Percentiles rank a stretch among this genome's conserved stretches.
These are phyloP conservation scores for Prunella strophiata DNA, from an alignment of 2,797 vertebrate species.

Conservation along the genomic window DNA sequence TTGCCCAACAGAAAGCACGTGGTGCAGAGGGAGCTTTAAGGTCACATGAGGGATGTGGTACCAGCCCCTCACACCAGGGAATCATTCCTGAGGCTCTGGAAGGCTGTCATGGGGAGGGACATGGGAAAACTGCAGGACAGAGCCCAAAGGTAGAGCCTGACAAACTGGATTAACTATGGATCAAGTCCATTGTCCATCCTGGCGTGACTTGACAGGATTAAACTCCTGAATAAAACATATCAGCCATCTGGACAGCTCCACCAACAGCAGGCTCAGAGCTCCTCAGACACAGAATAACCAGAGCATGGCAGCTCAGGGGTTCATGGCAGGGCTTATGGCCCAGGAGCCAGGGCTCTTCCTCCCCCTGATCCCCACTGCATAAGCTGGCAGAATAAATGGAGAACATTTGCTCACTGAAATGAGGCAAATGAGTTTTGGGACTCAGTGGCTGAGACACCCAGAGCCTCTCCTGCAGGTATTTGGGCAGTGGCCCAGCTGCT, in stretches of 20 bases:
- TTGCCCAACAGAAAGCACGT: rapidly evolving
- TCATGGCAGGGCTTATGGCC: background rate
- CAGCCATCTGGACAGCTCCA: slow-evolving; percentile 23
- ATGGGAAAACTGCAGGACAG: background rate
- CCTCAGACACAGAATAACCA: rapidly evolving
- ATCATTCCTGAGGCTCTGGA: rapidly evolving
- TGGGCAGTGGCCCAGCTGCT: background rate
- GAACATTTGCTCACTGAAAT: background rate
- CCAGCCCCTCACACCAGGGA: background rate
- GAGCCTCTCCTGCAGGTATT: background rate
- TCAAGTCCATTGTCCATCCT: background rate
- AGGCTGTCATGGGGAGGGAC: background rate
- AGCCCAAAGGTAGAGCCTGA: background rate
- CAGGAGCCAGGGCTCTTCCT: background rate
- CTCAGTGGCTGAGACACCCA: background rate
- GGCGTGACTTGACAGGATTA: slow-evolving; percentile 23
- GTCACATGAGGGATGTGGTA: background rate
- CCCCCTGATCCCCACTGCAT: background rate
- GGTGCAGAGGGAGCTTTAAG: background rate
- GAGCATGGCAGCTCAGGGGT: background rate
- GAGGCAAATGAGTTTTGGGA: background rate
- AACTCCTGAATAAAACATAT: slow-evolving; percentile 42
- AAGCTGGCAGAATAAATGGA: background rate
- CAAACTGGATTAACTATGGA: slow-evolving; percentile 1
- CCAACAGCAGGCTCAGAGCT: background rate